These are phyloP conservation scores for Bombus confusus DNA, from an alignment of 1,140 invertebrate genomes.

Conservation along the genomic window DNA sequence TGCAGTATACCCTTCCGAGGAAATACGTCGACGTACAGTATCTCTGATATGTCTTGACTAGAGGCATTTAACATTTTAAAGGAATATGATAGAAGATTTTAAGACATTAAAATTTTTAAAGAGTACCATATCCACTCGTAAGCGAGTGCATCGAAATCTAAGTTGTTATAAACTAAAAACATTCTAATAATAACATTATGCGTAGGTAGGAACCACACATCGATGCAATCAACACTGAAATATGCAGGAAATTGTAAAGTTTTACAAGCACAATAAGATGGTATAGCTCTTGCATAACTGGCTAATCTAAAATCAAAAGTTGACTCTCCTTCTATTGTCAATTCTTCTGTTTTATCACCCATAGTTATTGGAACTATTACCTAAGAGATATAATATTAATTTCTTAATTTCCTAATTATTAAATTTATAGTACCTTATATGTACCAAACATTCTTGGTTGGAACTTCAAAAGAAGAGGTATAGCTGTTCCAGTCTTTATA, in stretches of 20 bases:
- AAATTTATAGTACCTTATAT: slow-evolving; percentile 60
- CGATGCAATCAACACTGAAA: slow-evolving; percentile 64
- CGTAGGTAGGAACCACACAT: slow-evolving; percentile 48
- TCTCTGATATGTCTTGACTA: slow-evolving; percentile 58
- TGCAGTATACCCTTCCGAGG: slow-evolving; percentile 70
- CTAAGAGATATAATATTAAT: slow-evolving; percentile 49
- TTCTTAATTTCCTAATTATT: slow-evolving; percentile 8
- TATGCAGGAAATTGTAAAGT: slow-evolving; percentile 62
- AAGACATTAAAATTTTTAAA: neutral
- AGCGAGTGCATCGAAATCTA: slow-evolving; percentile 62
- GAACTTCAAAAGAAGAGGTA: slow-evolving; percentile 71
- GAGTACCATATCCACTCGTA: slow-evolving; percentile 73
- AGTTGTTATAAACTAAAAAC: slow-evolving; percentile 70
- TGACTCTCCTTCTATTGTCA: slow-evolving; percentile 63
- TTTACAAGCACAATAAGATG: slow-evolving; percentile 13
- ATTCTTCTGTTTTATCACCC: slow-evolving; percentile 53
- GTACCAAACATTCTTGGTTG: slow-evolving; percentile 64
- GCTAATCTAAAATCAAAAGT: slow-evolving; percentile 6
- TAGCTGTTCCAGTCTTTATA: slow-evolving; percentile 31
- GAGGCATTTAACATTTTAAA: slow-evolving; percentile 2
- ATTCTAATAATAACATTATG: slow-evolving; percentile 61
- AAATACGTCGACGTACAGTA: slow-evolving; percentile 61
- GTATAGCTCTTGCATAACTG: slow-evolving; percentile 18
- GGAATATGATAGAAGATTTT: neutral
- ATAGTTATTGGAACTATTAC: slow-evolving; percentile 61